These are phyloP conservation scores for Vanessa tameamea DNA, from an alignment of 1,140 invertebrate species.

Conservation along the genomic window DNA sequence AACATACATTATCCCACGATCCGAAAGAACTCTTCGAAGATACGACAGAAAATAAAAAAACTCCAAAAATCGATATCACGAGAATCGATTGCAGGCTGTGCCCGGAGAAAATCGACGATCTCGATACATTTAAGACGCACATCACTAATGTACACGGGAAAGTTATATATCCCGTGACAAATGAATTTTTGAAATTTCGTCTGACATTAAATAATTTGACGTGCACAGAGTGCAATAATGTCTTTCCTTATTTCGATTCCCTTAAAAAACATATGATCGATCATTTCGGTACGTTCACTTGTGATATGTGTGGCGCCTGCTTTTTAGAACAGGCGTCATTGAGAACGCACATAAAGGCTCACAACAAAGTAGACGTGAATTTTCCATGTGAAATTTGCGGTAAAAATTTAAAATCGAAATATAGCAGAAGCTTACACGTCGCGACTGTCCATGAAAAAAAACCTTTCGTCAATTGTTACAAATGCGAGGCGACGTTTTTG, in stretches of 20 bases:
- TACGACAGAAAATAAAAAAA: slow-evolving; percentile 65
- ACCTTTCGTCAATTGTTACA: slow-evolving; percentile 67
- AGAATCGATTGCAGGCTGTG: slow-evolving; percentile 70
- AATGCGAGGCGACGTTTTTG: slow-evolving; percentile 66
- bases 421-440: slow-evolving; percentile 61
- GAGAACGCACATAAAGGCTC: slow-evolving; percentile 61
- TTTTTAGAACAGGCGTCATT: slow-evolving; percentile 63
- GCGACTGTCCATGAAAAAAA: slow-evolving; percentile 69
- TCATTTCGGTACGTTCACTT: slow-evolving; percentile 68
- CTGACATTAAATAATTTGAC: slow-evolving; percentile 43
- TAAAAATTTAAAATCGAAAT: slow-evolving; percentile 70
- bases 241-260: slow-evolving; percentile 63
- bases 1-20: slow-evolving; percentile 63
- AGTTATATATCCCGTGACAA: slow-evolving; percentile 35
- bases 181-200: slow-evolving; percentile 50
- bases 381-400: slow-evolving; percentile 69
- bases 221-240: slow-evolving; percentile 48
- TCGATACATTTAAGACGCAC: slow-evolving; percentile 59
- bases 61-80: slow-evolving; percentile 72
- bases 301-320: slow-evolving; percentile 68
- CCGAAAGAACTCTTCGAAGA: slow-evolving; percentile 58
- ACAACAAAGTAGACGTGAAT: slow-evolving; percentile 62
- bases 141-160: slow-evolving; percentile 50
- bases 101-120: slow-evolving; percentile 58
- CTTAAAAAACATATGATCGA: slow-evolving; percentile 71